Evolutionary conservation across 2,797 vertebrate genomes (phyloP), one percentile per base, ranked within the genome.

Genomic region (Discoglossus pictus): DNA sequence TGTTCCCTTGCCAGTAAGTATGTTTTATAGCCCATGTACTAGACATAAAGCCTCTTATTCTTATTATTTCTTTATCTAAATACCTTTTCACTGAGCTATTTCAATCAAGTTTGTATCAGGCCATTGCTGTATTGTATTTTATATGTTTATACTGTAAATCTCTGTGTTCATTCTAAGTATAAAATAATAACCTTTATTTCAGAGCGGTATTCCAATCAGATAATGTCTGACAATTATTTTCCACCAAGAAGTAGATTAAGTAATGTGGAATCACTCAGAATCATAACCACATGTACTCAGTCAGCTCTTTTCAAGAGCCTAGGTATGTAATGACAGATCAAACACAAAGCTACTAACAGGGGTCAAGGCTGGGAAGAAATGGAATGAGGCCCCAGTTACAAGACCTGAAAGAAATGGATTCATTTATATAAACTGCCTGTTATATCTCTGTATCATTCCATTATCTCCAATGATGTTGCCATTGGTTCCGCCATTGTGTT

Each of bases 181-280:
- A 13, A 17, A 21, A 50, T 24, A 24, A 25, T 52, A 23, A 51
- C 44, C 24, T 36, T 7, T 31, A 44, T 17, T 42, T 16, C 36
- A n/a, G 24, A 51, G 24, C 15, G 6, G 2, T 2, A 16, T 42
- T 64, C 40, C 42, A 15, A 54, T 61, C 58, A 47, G 66, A 61
- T 69, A 69, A 48, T 15, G 50, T 11, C 66, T 55, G 66, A 48
- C 66, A 61, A 69, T 62, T 62, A 53, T 69, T 62, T 69, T 54
- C 67, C 67, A 62, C 55, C 44, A 44, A 17, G 38, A 15, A 18
- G 20, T 3, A 39, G 65, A 61, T 69, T 27, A 69, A 47, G 34
- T 62, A 18, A 69, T 55, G 34, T 20, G 27, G 15, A 25, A 54
- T 53, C 39, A 17, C 25, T n/a, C 16, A 17, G 21, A 62, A 62